Conservation (phyloP, 35 echinoderm and acorn worm genomes). For the Apostichopus parvimensis region DNA sequence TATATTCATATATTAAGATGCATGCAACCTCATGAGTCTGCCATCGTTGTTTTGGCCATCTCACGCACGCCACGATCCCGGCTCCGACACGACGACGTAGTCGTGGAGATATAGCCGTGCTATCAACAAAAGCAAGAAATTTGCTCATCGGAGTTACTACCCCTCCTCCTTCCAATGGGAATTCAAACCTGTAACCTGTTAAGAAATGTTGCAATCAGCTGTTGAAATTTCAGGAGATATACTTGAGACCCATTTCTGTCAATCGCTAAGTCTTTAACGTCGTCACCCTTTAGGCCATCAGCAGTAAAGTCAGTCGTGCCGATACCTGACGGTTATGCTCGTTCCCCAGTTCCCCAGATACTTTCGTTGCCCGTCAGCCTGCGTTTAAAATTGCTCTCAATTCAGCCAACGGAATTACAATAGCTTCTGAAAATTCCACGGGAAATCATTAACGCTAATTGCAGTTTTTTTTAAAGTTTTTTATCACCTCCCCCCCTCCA, state of each 20-base stretch:
- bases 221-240: neutral
- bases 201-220: neutral
- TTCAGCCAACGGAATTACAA: neutral
- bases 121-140: neutral
- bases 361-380: neutral
- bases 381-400: neutral
- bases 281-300: constrained; percentile 12
- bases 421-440: neutral
- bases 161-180: neutral
- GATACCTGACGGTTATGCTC: neutral
- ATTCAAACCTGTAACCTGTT: neutral
- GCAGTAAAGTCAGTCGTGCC: neutral
- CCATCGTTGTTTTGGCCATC: neutral
- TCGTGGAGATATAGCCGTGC: neutral
- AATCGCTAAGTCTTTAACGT: neutral
- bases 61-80: neutral
- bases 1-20: neutral
- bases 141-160: no score
- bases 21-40: neutral
- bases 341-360: neutral
- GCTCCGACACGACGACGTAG: neutral
- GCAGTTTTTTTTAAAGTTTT: neutral
- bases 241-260: constrained; percentile 36
- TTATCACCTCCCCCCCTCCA: no score
- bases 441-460: neutral